A percentile compares a stretch with the other conserved stretches of the same genome.
phyloP scores from a whole-genome alignment of 2,113 vertebrate genomes.

The Aepyceros melampus region DNA sequence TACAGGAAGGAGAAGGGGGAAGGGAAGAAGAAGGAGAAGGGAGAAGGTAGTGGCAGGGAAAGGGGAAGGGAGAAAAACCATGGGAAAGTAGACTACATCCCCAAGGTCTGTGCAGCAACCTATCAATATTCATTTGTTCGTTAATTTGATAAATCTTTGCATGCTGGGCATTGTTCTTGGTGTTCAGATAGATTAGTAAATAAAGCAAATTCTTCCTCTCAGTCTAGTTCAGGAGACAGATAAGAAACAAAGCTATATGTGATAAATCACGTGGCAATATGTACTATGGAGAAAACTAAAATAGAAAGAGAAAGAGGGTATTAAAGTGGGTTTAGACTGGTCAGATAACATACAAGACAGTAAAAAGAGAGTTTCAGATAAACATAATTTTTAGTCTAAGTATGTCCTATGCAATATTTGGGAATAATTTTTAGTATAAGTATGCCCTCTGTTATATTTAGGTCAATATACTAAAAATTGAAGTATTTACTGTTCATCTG shows the following conservation, averaged over 20 bases:
- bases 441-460: neutral
- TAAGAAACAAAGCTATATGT: neutral
- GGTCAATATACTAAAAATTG: neutral
- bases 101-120: neutral
- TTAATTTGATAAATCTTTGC: neutral
- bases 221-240: neutral
- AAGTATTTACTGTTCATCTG: neutral
- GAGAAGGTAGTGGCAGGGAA: neutral
- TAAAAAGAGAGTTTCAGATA: slow-evolving; percentile 5
- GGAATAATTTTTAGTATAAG: neutral
- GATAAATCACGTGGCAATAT: neutral
- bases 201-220: neutral
- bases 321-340: neutral
- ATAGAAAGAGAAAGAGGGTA: neutral
- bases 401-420: neutral
- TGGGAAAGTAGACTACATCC: neutral
- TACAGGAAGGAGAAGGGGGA: neutral
- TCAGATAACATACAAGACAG: neutral
- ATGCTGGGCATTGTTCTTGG: neutral
- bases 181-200: neutral
- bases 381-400: neutral
- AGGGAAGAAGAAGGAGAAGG: neutral
- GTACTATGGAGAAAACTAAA: neutral
- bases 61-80: neutral
- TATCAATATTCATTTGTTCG: neutral